Conservation (phyloP, 37 sponge, comb jelly and placozoan genomes). For the Cladorhizidae sp. region DNA sequence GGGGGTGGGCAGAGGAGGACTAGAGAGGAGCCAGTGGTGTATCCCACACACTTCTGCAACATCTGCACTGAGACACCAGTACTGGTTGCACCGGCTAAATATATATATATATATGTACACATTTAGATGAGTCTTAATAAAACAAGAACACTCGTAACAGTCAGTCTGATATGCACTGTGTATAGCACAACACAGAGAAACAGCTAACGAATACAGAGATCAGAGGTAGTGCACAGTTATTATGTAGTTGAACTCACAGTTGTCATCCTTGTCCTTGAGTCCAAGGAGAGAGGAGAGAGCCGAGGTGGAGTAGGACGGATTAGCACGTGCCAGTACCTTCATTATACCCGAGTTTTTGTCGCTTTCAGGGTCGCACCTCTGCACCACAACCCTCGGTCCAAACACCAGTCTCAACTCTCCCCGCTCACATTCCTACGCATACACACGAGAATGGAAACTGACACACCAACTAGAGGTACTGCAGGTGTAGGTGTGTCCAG, state of each 20-base stretch:
- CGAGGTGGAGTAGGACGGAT: slow-evolving; percentile 30
- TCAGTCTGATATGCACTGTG: not conserved
- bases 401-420: not conserved
- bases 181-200: not conserved
- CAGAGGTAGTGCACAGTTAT: not conserved
- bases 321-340: slow-evolving; percentile 46
- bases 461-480: too few relatives aligned
- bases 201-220: slow-evolving; percentile 1
- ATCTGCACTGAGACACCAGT: slow-evolving; percentile 58
- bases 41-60: slow-evolving; percentile 53
- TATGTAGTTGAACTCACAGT: slow-evolving; percentile 24
- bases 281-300: slow-evolving; percentile 42
- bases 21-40: slow-evolving; percentile 73
- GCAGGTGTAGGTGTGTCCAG: too few relatives aligned
- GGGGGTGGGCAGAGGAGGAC: slow-evolving; percentile 61
- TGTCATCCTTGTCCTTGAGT: slow-evolving; percentile 44
- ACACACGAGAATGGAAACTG: not conserved
- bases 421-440: not conserved
- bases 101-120: too few relatives aligned
- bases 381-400: slow-evolving; percentile 29
- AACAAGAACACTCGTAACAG: too few relatives aligned
- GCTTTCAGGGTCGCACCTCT: slow-evolving; percentile 25
- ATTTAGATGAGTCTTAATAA: too few relatives aligned
- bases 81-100: slow-evolving; percentile 54
- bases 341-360: slow-evolving; percentile 60